phyloP scores from a whole-genome alignment of 2,797 vertebrate genomes.

The Lacerta viridis region DNA sequence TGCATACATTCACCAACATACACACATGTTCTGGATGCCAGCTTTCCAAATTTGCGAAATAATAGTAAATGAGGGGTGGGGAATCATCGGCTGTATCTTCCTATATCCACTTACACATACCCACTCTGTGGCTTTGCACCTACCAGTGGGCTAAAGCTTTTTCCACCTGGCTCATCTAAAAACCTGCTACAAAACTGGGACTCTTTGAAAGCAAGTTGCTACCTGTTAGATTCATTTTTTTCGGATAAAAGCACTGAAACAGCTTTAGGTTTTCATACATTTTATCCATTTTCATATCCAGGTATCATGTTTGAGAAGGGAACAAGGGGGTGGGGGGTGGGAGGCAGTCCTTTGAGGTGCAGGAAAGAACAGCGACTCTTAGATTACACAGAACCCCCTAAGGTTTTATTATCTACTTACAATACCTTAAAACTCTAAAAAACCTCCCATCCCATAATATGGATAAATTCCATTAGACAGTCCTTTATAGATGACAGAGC shows the following conservation, averaged over 20 bases:
- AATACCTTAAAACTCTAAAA: slow-evolving; percentile 31
- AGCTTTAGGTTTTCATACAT: not conserved
- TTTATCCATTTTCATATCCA: slow-evolving; percentile 46
- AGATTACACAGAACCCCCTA: slow-evolving; percentile 5
- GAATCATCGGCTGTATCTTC: not conserved
- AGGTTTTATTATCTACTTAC: slow-evolving; percentile 43
- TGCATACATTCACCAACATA: no score
- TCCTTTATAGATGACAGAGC: slow-evolving; percentile 28
- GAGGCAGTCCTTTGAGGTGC: slow-evolving; percentile 28
- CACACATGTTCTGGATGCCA: not conserved
- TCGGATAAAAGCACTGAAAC: not conserved
- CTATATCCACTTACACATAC: not conserved
- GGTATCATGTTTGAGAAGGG: slow-evolving; percentile 12
- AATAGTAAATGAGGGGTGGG: not conserved
- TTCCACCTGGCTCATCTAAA: slow-evolving; percentile 23
- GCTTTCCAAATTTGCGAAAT: not conserved
- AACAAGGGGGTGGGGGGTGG: not conserved
- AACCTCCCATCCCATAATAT: slow-evolving; percentile 37
- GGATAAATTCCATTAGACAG: not conserved
- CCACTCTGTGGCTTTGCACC: not conserved
- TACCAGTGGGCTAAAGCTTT: not conserved
- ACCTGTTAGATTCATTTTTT: not conserved
- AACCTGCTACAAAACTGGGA: not conserved
- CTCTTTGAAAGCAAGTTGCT: slow-evolving; percentile 25
- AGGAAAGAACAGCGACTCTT: slow-evolving; percentile 19